Conservation (phyloP, 1,140 invertebrate genomes). For the Zaprionus capensis region DNA sequence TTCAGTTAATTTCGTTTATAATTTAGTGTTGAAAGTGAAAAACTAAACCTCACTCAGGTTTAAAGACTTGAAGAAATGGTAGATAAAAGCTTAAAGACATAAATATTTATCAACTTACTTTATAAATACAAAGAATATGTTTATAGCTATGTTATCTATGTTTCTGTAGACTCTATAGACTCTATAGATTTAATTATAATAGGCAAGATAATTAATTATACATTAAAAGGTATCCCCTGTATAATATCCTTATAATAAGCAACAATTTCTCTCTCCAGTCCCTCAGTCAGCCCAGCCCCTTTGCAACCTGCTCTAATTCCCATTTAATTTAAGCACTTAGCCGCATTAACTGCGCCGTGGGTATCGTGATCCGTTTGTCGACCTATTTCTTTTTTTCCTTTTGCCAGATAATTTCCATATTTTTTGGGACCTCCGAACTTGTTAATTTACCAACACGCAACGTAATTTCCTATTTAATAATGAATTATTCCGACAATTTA, state of each 20-base stretch:
- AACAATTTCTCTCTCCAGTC: background rate
- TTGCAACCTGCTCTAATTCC: slow-evolving; percentile 2
- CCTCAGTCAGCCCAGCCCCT: background rate
- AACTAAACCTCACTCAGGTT: background rate
- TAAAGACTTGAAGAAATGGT: background rate
- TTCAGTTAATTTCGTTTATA: background rate
- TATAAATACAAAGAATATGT: background rate
- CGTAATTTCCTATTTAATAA: slow-evolving; percentile 63
- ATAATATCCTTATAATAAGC: background rate
- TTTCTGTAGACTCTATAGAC: no score
- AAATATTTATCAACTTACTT: background rate
- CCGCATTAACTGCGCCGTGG: background rate
- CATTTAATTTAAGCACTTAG: slow-evolving; percentile 24
- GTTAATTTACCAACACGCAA: slow-evolving; percentile 69
- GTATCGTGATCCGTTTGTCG: slow-evolving; percentile 26
- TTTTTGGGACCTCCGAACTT: slow-evolving; percentile 31
- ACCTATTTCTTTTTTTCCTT: slow-evolving; percentile 24
- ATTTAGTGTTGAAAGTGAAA: background rate
- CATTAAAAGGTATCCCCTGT: background rate
- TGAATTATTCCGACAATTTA: slow-evolving; percentile 50
- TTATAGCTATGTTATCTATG: no score
- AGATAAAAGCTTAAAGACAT: background rate
- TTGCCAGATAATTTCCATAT: slow-evolving; percentile 49
- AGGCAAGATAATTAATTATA: background rate
- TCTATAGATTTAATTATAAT: background rate